Evolutionary conservation across 2,113 vertebrate genomes (phyloP).

Genomic region (Sphaerodactylus townsendi): DNA sequence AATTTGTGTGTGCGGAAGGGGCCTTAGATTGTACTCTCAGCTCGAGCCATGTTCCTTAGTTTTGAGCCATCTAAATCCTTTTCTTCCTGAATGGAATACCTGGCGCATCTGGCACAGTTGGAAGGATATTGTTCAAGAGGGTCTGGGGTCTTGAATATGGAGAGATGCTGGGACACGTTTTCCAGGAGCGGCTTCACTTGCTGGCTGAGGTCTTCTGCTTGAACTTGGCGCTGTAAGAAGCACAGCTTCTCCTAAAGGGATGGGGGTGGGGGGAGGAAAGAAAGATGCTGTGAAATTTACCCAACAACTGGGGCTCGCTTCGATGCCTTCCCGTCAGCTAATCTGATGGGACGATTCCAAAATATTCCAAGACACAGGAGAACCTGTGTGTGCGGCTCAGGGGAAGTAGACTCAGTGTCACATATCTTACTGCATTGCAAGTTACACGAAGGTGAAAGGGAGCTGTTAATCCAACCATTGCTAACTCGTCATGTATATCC

Average conservation of each 20-base stretch:
- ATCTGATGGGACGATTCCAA: too few species aligned
- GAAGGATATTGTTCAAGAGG: neutral
- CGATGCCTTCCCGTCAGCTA: too few species aligned
- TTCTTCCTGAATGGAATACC: neutral
- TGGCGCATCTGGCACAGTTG: conserved; percentile 19
- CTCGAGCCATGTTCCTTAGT: neutral
- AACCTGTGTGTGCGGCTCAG: too few species aligned
- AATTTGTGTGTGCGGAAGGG: too few species aligned
- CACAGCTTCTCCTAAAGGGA: conserved; percentile 62
- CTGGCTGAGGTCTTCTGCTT: conserved; percentile 50
- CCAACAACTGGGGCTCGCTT: neutral
- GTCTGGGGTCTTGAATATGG: neutral
- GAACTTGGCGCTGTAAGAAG: conserved; percentile 62
- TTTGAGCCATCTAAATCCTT: too few species aligned
- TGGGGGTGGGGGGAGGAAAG: fast-evolving
- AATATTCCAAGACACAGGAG: too few species aligned
- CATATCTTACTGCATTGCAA: too few species aligned
- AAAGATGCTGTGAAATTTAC: neutral
- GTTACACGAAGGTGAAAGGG: too few species aligned
- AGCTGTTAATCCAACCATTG: too few species aligned
- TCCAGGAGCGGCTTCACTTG: conserved; percentile 66
- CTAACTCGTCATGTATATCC: too few species aligned
- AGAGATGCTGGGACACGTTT: conserved; percentile 56
- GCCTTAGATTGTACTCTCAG: too few species aligned
- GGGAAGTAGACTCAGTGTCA: too few species aligned